These are phyloP conservation scores for Ceyx melanurus DNA, from an alignment of 2,113 vertebrate species.

Conservation along the genomic window DNA sequence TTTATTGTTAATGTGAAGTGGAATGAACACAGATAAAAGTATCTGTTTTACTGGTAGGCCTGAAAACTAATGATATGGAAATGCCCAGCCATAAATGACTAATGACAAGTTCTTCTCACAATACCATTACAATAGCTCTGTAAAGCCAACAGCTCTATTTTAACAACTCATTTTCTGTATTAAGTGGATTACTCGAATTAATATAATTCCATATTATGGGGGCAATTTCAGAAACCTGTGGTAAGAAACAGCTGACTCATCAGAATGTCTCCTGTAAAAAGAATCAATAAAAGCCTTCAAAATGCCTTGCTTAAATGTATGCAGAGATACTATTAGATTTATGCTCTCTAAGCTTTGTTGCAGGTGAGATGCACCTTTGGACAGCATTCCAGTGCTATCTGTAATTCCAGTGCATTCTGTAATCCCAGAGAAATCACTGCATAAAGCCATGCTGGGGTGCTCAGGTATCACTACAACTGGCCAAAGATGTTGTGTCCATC, in stretches of 20 bases:
- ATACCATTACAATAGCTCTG: background rate
- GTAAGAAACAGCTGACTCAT: background rate
- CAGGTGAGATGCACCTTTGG: background rate
- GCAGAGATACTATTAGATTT: background rate
- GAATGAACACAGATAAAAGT: background rate
- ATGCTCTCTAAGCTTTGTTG: background rate
- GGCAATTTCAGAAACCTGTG: background rate
- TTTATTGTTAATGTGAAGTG: background rate
- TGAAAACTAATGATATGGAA: background rate
- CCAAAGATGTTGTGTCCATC: background rate
- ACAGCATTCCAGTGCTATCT: background rate
- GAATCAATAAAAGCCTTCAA: background rate
- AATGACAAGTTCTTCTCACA: background rate
- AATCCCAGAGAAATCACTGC: background rate
- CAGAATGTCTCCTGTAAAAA: background rate
- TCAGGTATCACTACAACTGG: background rate
- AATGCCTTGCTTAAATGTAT: background rate
- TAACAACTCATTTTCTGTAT: background rate
- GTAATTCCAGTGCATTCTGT: background rate
- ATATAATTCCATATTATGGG: background rate
- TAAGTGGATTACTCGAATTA: background rate
- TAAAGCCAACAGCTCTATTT: background rate
- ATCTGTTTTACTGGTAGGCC: background rate
- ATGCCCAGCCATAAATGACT: background rate
- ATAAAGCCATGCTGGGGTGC: background rate